Percentiles rank a stretch among this genome's conserved stretches.
Conservation (phyloP, 2,113 vertebrate genomes). For the Trichomycterus rosablanca region DNA sequence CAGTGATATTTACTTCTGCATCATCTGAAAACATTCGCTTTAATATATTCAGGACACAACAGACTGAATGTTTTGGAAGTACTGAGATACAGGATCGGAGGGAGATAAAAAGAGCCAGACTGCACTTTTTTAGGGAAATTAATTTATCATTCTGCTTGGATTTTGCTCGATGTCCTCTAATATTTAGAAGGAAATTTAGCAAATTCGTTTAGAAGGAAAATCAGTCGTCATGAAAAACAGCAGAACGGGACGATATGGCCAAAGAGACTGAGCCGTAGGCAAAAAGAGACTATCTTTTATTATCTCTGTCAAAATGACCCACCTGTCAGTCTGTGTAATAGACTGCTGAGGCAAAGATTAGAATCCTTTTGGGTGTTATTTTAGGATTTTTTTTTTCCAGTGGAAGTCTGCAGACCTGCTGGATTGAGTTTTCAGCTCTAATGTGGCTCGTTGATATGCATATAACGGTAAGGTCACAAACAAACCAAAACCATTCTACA, state of each 20-base stretch:
- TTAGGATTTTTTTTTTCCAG: slow-evolving; percentile 30
- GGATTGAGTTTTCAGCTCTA: background rate
- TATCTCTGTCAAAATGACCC: slow-evolving; percentile 60
- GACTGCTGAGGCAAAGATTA: slow-evolving; percentile 47
- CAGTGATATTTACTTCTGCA: too few species aligned
- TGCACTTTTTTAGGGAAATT: slow-evolving; percentile 42
- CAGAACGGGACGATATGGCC: slow-evolving; percentile 61
- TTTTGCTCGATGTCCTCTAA: slow-evolving; percentile 59
- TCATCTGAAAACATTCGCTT: too few species aligned
- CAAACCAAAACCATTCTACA: too few species aligned
- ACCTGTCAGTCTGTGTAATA: slow-evolving; percentile 67
- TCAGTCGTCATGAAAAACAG: slow-evolving; percentile 63
- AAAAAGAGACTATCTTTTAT: slow-evolving; percentile 60
- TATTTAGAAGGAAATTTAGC: slow-evolving; percentile 64
- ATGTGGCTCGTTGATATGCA: too few species aligned
- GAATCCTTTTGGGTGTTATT: slow-evolving; percentile 39
- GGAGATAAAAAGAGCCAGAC: background rate
- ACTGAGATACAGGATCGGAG: background rate
- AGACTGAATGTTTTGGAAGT: too few species aligned
- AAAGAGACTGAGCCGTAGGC: slow-evolving; percentile 34
- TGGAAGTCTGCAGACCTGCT: slow-evolving; percentile 20
- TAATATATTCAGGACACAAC: too few species aligned
- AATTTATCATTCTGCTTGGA: slow-evolving; percentile 61
- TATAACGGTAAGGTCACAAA: too few species aligned
- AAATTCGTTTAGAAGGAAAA: too few species aligned